Conservation (phyloP, 2,888 invertebrate genomes). For the Amblyjoppa fuscipennis region DNA sequence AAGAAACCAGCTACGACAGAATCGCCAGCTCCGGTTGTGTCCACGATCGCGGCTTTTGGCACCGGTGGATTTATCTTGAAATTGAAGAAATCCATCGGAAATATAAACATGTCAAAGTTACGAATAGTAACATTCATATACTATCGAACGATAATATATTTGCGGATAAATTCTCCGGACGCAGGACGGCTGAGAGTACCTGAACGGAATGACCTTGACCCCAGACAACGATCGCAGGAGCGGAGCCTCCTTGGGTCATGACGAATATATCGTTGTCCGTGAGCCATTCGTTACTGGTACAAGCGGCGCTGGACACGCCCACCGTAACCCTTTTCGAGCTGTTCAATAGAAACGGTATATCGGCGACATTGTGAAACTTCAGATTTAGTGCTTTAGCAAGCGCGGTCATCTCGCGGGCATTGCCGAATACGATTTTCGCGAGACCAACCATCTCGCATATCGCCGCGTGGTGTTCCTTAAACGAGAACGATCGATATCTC, state of each 20-base stretch:
- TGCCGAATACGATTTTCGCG: conserved; percentile 81
- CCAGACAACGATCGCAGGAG: conserved; percentile 81
- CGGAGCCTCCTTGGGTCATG: conserved; percentile 81
- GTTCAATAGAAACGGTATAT: conserved; percentile 81
- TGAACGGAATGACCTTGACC: conserved; percentile 79
- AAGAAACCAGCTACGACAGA: conserved; percentile 84
- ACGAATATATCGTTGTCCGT: conserved; percentile 78
- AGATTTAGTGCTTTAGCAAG: conserved; percentile 79
- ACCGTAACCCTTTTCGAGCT: conserved; percentile 79
- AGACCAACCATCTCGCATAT: conserved; percentile 82
- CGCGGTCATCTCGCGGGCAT: conserved; percentile 80
- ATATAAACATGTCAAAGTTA: conserved; percentile 1
- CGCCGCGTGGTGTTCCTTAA: conserved; percentile 78
- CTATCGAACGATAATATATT: neutral
- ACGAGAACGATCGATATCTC: conserved; percentile 13
- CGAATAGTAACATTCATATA: neutral
- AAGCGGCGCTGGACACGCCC: conserved; percentile 74
- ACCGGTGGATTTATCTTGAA: conserved; percentile 76
- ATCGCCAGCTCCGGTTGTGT: conserved; percentile 85
- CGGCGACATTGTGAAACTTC: conserved; percentile 77
- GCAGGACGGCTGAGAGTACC: conserved; percentile 66
- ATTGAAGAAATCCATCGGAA: conserved; percentile 25
- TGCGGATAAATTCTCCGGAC: neutral
- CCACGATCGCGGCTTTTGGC: conserved; percentile 76
- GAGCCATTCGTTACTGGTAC: conserved; percentile 77